These are phyloP conservation scores for Excalfactoria chinensis DNA, from an alignment of 2,113 vertebrate genomes.

Conservation along the genomic window DNA sequence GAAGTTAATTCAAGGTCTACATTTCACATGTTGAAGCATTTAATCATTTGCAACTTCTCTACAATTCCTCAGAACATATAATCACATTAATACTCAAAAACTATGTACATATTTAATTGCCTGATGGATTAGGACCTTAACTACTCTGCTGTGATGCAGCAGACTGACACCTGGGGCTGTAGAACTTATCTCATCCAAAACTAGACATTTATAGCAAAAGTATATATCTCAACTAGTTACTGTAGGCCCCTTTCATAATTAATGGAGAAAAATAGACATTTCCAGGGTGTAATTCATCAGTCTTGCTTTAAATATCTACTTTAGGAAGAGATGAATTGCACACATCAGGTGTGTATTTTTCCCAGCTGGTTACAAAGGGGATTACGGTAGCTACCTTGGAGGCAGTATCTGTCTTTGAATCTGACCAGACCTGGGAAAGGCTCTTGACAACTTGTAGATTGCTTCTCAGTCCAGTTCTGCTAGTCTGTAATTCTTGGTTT, in stretches of 20 bases:
- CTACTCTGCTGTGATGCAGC: background rate
- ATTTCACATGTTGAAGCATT: slow-evolving; percentile 21
- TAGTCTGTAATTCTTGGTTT: background rate
- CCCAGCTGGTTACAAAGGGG: background rate
- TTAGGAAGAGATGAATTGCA: slow-evolving; percentile 58
- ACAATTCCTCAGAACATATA: slow-evolving; percentile 5
- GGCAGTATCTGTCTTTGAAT: background rate
- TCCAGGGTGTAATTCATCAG: slow-evolving; percentile 61
- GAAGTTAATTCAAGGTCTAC: slow-evolving; percentile 20
- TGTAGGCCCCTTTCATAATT: slow-evolving; percentile 45
- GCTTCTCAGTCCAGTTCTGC: background rate
- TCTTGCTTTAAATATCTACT: slow-evolving; percentile 66
- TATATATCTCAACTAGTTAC: slow-evolving; percentile 54
- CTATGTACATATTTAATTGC: slow-evolving; percentile 58
- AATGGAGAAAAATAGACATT: slow-evolving; percentile 57
- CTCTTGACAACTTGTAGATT: background rate
- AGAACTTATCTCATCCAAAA: slow-evolving; percentile 47
- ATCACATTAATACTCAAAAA: slow-evolving; percentile 54
- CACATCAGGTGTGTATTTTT: background rate
- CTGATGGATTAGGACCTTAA: slow-evolving; percentile 49
- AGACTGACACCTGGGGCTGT: slow-evolving; percentile 55
- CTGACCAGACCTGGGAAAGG: background rate
- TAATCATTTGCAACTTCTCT: slow-evolving; percentile 16
- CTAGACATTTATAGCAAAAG: slow-evolving; percentile 53
- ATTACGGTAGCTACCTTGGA: background rate